These are phyloP conservation scores for Deilephila porcellus DNA, from an alignment of 2,888 invertebrate species.

Conservation along the genomic window DNA sequence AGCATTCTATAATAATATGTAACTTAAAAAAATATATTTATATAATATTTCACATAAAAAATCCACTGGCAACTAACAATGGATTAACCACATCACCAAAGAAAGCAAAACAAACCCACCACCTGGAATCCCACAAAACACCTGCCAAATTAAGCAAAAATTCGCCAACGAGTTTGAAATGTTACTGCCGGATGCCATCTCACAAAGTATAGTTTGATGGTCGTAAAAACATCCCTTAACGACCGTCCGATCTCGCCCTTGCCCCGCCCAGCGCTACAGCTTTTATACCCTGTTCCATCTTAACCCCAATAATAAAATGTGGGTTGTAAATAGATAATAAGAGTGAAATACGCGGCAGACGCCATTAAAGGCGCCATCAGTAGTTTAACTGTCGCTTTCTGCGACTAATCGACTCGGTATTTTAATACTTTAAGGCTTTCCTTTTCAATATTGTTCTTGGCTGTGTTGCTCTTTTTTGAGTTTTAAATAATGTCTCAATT, in stretches of 20 bases:
- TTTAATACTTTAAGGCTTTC: constrained; percentile 50
- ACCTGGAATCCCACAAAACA: constrained; percentile 52
- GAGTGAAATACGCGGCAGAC: constrained; percentile 75
- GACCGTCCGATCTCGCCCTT: constrained; percentile 76
- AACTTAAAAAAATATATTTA: too few species aligned
- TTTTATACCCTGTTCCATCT: constrained; percentile 72
- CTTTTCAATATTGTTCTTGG: constrained; percentile 9
- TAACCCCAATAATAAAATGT: constrained; percentile 85
- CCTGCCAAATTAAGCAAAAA: constrained; percentile 38
- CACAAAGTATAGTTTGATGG: constrained; percentile 83
- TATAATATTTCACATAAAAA: too few species aligned
- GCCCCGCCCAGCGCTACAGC: constrained; percentile 65
- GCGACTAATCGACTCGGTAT: constrained; percentile 69
- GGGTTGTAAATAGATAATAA: constrained; percentile 84
- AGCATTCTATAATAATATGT: too few species aligned
- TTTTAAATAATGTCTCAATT: background rate
- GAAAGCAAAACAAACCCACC: background rate
- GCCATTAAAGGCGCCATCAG: constrained; percentile 77
- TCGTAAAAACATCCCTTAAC: constrained; percentile 84
- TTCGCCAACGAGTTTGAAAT: constrained; percentile 49
- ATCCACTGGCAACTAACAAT: background rate
- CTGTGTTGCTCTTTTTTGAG: background rate
- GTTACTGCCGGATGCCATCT: constrained; percentile 78
- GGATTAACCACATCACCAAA: background rate
- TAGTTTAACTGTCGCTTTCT: constrained; percentile 69